phyloP scores from a whole-genome alignment of 92 coral and sea anemone genomes.

The Zoanthus gigantus region DNA sequence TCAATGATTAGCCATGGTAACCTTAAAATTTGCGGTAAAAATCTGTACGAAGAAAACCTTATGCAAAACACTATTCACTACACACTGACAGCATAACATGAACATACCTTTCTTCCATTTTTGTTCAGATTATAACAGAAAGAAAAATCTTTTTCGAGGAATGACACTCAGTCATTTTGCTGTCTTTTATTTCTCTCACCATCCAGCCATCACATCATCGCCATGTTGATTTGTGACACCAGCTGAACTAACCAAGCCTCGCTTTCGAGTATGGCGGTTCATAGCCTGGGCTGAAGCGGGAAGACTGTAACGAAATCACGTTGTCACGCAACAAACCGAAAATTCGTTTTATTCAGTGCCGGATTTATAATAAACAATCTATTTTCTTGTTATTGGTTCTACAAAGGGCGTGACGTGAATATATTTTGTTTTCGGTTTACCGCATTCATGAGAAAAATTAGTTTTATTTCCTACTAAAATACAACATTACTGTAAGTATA shows the following conservation, averaged over 20 bases:
- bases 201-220: constrained; percentile 38
- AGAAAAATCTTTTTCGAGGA: neutral
- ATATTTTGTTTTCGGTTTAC: too few relatives aligned
- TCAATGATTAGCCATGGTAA: constrained; percentile 25
- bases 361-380: too few relatives aligned
- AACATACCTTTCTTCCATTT: constrained; percentile 40
- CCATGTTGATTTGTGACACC: constrained; percentile 48
- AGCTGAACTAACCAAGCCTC: constrained; percentile 11
- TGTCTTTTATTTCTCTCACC: neutral
- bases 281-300: neutral
- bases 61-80: neutral
- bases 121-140: neutral
- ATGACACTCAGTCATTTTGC: neutral
- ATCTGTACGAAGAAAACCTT: neutral
- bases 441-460: too few relatives aligned
- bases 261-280: neutral
- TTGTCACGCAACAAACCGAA: neutral
- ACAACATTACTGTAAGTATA: too few relatives aligned
- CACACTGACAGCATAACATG: neutral
- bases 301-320: neutral
- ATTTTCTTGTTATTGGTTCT: too few relatives aligned
- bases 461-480: too few relatives aligned
- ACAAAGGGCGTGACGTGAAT: too few relatives aligned
- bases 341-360: too few relatives aligned
- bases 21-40: constrained; percentile 22